Evolutionary conservation across 2,888 invertebrate species (phyloP).

Genomic region (Xestobium rufovillosum): DNA sequence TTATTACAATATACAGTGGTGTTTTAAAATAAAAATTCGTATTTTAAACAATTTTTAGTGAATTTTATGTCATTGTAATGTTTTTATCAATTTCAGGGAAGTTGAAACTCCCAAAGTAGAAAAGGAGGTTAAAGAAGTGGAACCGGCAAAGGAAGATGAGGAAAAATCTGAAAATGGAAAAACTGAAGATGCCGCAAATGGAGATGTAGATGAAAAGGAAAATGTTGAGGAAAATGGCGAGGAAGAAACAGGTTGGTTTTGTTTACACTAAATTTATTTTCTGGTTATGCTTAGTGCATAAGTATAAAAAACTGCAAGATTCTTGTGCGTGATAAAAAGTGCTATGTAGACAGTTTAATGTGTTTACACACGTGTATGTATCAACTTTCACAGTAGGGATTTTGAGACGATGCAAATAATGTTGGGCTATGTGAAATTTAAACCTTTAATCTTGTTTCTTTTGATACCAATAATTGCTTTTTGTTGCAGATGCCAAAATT

Average conservation of each 20-base stretch:
- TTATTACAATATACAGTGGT: too few relatives aligned
- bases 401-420: too few relatives aligned
- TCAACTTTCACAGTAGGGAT: too few relatives aligned
- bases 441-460: neutral
- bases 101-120: constrained; percentile 39
- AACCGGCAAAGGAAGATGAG: constrained; percentile 34
- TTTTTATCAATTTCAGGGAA: constrained; percentile 20
- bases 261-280: too few relatives aligned
- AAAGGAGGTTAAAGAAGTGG: constrained; percentile 31
- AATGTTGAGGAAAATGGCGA: constrained; percentile 41
- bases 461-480: constrained; percentile 5
- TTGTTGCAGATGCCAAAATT: constrained; percentile 34
- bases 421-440: neutral
- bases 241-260: constrained; percentile 44
- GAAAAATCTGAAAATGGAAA: constrained; percentile 39
- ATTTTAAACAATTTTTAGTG: too few relatives aligned
- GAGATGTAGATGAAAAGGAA: constrained; percentile 41
- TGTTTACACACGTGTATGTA: too few relatives aligned
- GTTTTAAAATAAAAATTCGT: too few relatives aligned
- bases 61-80: too few relatives aligned
- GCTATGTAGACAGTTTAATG: too few relatives aligned
- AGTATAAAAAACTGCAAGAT: neutral
- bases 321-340: too few relatives aligned
- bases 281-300: too few relatives aligned
- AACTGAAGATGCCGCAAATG: constrained; percentile 39